These are phyloP conservation scores for Camponotus pennsylvanicus DNA, from an alignment of 1,140 invertebrate species.

Conservation along the genomic window DNA sequence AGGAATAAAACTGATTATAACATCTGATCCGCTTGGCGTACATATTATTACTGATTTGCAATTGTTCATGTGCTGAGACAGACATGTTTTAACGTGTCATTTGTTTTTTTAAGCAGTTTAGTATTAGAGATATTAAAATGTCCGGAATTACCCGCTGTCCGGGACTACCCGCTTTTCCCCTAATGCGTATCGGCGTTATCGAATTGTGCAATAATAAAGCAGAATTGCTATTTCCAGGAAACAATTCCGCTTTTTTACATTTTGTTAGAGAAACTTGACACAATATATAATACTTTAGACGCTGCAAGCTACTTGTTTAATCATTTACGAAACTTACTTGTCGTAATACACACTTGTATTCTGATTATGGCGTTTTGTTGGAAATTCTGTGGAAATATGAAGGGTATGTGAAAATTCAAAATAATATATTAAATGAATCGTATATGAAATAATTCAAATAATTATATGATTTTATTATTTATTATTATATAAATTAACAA, in stretches of 20 bases:
- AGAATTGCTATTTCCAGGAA: background rate
- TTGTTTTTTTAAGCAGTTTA: too few relatives aligned
- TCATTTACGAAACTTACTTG: slow-evolving; percentile 30
- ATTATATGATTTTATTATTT: background rate
- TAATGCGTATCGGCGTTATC: background rate
- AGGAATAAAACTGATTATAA: too few relatives aligned
- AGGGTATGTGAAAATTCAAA: slow-evolving; percentile 38
- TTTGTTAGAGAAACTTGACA: slow-evolving; percentile 18
- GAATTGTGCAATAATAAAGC: background rate
- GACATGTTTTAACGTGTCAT: too few relatives aligned
- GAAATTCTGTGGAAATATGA: background rate
- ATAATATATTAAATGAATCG: background rate
- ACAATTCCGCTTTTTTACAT: slow-evolving; percentile 23
- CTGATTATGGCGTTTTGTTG: slow-evolving; percentile 5
- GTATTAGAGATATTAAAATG: too few relatives aligned
- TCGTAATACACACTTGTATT: background rate
- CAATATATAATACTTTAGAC: background rate
- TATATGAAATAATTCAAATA: background rate
- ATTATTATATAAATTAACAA: background rate
- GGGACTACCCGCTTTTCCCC: too few relatives aligned
- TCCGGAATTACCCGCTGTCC: too few relatives aligned
- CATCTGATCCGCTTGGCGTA: too few relatives aligned
- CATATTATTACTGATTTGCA: too few relatives aligned
- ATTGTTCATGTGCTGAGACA: too few relatives aligned
- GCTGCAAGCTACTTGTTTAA: background rate